Base-by-base conservation (phyloP, 2,888 invertebrate species). In the Syrphus vitripennis region DNA sequence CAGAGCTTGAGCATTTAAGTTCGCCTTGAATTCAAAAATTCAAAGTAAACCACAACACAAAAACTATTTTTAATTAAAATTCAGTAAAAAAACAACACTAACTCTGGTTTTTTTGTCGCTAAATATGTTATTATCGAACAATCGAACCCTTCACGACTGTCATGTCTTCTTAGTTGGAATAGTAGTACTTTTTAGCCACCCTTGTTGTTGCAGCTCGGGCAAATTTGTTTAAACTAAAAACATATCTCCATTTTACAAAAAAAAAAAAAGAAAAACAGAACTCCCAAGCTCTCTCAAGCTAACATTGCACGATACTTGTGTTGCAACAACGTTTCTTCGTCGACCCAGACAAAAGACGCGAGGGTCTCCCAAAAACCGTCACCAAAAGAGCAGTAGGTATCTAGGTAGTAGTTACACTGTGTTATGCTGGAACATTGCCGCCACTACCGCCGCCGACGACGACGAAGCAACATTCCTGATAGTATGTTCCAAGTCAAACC, bases 101-200 rank as follows among this genome's bases (percentile, higher is more conserved):
- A 31, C 24, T 29, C 34, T 26, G 29, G 50, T 50, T 69, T 63
- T 65, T 63, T 59, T 57, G 9, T 53, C 50, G 24, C 21, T 65
- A 74, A 86, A 86, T 86, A 86, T 86, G 69, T 78, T 82, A 63
- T 82, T 72, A 86, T 86, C 77, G 72, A 86, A 86, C 86, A 86
- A 82, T 86, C 86, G 77, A 86, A 86, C 82, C 86, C 86, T 86
- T 86, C 86, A 86, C 86, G 86, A 86, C 71, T 82, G 86, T 86
- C 86, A 86, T 86, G 86, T 86, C 31, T 45, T 4, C 9, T 57
- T 37, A 55, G 29, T 50, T 61, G 50, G 45, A n/a, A 34, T 10
- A 69, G 55, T 26, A 29, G 55, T 26, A 29, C 29, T 14, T 55
- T 75, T 53, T 55, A 81, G 19, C 84, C 76, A 82, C 86, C 86